These are phyloP conservation scores for Zosterops japonicus DNA, from an alignment of 2,113 vertebrate species.

Conservation along the genomic window DNA sequence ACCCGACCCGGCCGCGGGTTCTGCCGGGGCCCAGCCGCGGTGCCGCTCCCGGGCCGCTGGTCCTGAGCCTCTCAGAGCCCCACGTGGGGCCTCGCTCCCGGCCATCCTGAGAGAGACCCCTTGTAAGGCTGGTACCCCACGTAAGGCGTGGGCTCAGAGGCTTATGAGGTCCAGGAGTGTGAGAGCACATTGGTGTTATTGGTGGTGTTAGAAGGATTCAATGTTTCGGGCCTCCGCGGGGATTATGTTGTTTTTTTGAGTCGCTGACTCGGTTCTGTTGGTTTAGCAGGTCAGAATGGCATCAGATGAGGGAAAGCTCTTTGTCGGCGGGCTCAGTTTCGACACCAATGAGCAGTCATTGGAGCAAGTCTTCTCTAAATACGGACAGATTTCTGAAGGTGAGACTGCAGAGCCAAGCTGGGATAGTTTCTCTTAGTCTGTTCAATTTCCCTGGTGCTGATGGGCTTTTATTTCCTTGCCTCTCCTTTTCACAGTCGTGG, in stretches of 20 bases:
- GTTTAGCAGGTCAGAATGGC: slow-evolving; percentile 77
- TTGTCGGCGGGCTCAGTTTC: slow-evolving; percentile 93
- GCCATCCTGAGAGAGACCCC: fast-evolving
- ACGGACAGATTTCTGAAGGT: slow-evolving; percentile 93
- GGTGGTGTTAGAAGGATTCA: fast-evolving
- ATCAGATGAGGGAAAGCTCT: slow-evolving; percentile 94
- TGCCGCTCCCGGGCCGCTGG: neutral
- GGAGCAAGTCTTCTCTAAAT: slow-evolving; percentile 92
- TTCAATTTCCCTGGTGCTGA: fast-evolving
- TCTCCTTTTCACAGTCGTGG: slow-evolving; percentile 79
- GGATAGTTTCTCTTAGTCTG: fast-evolving
- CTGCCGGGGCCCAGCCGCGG: neutral
- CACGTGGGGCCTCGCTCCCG: fast-evolving
- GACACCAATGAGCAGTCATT: slow-evolving; percentile 92
- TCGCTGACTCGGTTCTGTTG: neutral
- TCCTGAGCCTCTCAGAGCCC: no score
- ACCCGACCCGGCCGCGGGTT: neutral
- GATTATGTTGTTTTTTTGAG: no score
- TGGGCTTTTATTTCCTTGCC: fast-evolving
- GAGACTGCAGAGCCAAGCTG: neutral
- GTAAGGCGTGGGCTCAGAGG: fast-evolving
- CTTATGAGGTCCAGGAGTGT: fast-evolving
- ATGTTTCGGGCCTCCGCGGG: fast-evolving
- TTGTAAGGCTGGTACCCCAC: fast-evolving
- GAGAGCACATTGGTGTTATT: fast-evolving